Conservation (phyloP, 2,797 vertebrate species). For the Mallotus villosus region DNA sequence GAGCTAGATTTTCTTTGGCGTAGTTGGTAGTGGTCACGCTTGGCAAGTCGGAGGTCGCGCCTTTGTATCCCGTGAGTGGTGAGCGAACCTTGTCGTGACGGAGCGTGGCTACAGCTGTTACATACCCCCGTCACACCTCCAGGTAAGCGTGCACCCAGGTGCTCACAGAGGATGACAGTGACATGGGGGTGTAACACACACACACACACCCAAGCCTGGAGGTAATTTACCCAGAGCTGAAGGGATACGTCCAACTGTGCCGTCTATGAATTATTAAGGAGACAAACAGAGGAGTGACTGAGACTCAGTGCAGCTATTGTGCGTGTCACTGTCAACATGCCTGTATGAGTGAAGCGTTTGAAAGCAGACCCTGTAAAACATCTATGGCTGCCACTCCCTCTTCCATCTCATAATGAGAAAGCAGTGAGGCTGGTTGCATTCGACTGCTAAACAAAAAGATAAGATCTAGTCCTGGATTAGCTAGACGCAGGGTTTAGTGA, state of each 20-base stretch:
- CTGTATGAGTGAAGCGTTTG: conserved; percentile 43
- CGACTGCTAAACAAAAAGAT: neutral
- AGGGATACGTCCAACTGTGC: conserved; percentile 16
- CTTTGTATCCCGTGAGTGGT: no score
- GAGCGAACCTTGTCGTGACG: no score
- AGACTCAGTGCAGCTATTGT: conserved; percentile 49
- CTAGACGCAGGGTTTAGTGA: neutral
- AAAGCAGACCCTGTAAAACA: conserved; percentile 31
- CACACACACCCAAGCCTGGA: neutral
- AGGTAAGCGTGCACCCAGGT: conserved; percentile 8
- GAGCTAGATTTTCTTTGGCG: no score
- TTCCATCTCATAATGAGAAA: neutral
- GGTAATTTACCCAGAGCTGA: conserved; percentile 28
- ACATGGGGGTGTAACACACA: conserved; percentile 13
- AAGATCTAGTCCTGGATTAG: neutral
- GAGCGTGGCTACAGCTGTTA: no score
- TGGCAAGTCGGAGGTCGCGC: no score
- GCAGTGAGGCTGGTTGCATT: neutral
- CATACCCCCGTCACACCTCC: no score
- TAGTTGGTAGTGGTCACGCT: no score
- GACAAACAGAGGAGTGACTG: conserved; percentile 55
- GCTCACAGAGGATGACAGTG: conserved; percentile 5
- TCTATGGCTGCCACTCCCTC: neutral
- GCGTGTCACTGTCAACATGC: conserved; percentile 57
- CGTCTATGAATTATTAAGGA: conserved; percentile 51